Evolutionary conservation across 2,113 vertebrate genomes (phyloP).

Genomic region (Callionymus lyra): DNA sequence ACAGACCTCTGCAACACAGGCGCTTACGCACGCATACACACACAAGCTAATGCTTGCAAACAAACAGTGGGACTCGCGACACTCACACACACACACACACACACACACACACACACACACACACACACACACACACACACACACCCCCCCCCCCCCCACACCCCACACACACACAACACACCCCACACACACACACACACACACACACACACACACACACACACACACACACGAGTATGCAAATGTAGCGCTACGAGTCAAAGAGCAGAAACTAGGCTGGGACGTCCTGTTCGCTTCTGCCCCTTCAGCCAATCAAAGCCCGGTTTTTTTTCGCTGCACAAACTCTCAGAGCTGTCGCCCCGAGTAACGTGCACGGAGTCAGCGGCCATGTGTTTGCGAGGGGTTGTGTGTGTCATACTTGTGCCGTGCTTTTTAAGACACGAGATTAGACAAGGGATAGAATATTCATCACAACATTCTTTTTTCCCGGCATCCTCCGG

Average conservation of each 20-base stretch:
- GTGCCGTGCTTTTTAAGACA: slow-evolving; percentile 11
- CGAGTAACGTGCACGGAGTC: slow-evolving; percentile 27
- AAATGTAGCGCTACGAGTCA: too few relatives aligned
- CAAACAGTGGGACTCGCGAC: not conserved
- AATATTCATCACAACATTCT: slow-evolving; percentile 33
- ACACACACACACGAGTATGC: slow-evolving; percentile 12
- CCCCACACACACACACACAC: slow-evolving; percentile 5
- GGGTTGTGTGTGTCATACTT: slow-evolving; percentile 7
- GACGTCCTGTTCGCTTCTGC: slow-evolving; percentile 51
- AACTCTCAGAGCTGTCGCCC: slow-evolving; percentile 44
- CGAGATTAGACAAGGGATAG: slow-evolving; percentile 23
- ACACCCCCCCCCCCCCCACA: too few relatives aligned
- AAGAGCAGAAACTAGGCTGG: slow-evolving; percentile 48
- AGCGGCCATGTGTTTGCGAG: too few relatives aligned
- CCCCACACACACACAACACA: too few relatives aligned
- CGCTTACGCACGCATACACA: slow-evolving; percentile 4
- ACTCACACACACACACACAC: slow-evolving; percentile 2
- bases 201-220: slow-evolving; percentile 1
- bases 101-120: slow-evolving; percentile 7
- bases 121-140: too few relatives aligned
- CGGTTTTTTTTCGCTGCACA: slow-evolving; percentile 28
- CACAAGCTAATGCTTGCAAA: not conserved
- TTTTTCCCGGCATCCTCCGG: slow-evolving; percentile 9
- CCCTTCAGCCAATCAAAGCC: slow-evolving; percentile 46
- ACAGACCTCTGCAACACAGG: slow-evolving; percentile 22